Conservation (phyloP, 2,113 vertebrate species). For the Centropristis striata region DNA sequence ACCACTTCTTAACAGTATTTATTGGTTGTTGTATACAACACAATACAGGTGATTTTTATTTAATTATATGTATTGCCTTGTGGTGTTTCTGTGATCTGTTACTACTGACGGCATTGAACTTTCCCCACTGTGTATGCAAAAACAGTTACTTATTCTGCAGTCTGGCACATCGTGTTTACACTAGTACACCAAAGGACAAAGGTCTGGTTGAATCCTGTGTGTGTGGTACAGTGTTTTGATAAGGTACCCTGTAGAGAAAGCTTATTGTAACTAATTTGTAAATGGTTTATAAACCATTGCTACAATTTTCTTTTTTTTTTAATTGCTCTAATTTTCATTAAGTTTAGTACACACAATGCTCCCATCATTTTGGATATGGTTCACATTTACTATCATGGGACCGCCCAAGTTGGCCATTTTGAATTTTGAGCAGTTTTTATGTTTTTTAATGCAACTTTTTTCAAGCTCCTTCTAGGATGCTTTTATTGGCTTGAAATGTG, state of each 20-base stretch:
- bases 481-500: no score
- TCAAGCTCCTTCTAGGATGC: no score
- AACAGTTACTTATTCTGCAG: neutral
- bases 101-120: neutral
- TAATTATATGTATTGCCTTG: neutral
- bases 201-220: neutral
- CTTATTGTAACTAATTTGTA: neutral
- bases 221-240: no score
- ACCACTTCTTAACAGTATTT: neutral
- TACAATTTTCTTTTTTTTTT: no score
- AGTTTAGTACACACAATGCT: no score
- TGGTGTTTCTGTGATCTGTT: neutral
- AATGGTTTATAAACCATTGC: neutral
- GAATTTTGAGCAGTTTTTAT: no score
- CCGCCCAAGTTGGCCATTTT: no score
- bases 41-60: neutral
- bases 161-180: constrained; percentile 9
- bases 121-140: neutral
- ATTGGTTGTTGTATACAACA: neutral
- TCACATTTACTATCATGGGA: no score
- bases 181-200: neutral
- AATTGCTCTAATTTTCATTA: no score
- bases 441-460: no score
- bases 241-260: neutral
- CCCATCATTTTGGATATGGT: no score